A percentile compares a stretch with the other conserved stretches of the same genome.
Conservation (phyloP, 1,140 invertebrate genomes). For the Trichonephila inaurata region DNA sequence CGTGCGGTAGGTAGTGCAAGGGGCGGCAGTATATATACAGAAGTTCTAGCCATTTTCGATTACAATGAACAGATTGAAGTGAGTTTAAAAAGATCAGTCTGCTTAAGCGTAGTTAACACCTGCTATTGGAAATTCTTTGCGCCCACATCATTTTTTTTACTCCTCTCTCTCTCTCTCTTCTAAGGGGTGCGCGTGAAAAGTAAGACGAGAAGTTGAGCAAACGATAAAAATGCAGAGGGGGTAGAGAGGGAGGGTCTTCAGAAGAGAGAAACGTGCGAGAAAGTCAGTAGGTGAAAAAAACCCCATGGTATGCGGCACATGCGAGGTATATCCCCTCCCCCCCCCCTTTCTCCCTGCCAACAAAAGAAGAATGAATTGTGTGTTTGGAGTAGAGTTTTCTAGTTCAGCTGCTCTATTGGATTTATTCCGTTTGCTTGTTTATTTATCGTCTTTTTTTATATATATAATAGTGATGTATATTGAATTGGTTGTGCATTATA, state of each 20-base stretch:
- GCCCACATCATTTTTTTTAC: constrained; percentile 63
- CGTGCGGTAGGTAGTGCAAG: constrained; percentile 48
- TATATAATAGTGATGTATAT: neutral
- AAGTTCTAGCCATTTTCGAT: neutral
- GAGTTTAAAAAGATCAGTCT: constrained; percentile 74
- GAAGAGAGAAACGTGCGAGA: constrained; percentile 52
- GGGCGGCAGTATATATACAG: constrained; percentile 14
- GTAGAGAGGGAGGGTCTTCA: neutral
- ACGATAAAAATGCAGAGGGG: constrained; percentile 49
- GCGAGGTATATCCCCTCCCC: too few relatives aligned
- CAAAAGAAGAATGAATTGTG: neutral
- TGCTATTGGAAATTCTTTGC: constrained; percentile 59
- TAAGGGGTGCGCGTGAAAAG: constrained; percentile 1
- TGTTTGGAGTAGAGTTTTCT: neutral
- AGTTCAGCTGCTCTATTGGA: constrained; percentile 22
- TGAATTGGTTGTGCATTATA: neutral
- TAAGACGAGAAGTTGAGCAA: constrained; percentile 49
- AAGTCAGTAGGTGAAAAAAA: constrained; percentile 33
- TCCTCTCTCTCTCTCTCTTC: neutral
- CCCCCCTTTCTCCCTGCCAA: neutral
- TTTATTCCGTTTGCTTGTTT: neutral
- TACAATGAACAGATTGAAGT: constrained; percentile 59
- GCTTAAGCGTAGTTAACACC: constrained; percentile 62
- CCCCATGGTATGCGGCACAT: constrained; percentile 14
- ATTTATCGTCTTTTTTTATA: neutral